Base-by-base conservation (phyloP, 2,888 invertebrate species). In the Tenthredo scrophulariae region DNA sequence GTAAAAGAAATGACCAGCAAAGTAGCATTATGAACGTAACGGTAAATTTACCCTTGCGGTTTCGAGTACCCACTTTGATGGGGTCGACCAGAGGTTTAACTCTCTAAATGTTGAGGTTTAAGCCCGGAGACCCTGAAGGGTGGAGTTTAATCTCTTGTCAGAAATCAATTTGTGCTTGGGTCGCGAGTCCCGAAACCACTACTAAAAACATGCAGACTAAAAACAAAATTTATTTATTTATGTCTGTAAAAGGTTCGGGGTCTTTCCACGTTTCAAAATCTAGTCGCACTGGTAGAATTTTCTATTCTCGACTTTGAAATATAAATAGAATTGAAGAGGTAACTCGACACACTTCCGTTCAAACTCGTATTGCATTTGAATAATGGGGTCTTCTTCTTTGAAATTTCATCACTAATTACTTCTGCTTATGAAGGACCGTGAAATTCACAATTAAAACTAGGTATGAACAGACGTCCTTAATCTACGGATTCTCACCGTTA, bases 91-190 rank as follows among this genome's bases (percentile, higher is more conserved):
- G 37, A 37, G 58, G 80, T 33, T 80, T 62, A 80, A 80, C 80
- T 80, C 80, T 80, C 80, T 80, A 80, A 80, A 80, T 80, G 40
- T 62, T 80, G 80, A 58, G 80, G 80, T 80, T 80, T 80, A 37
- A 40, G 62, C 58, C 80, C 40, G 22, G 62, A 62, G 37, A 37
- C 37, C 37, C 79, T n/a, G 37, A 58, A 33, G 58, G 79, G 80
- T 62, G 40, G 62, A 62, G 62, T 40, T 37, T 80, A 80, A 62
- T 58, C 80, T 80, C 80, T 62, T 13, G 80, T 62, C 79, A 62
- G 46, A 80, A 80, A 80, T 80, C 80, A 80, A 80, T 80, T 80
- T 62, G 15, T 33, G 29, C 46, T 50, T 13, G n/a, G 40, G 37
- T 46, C 72, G 22, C 43, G 72, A 22, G 43, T 13, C n/a, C 72